phyloP scores from a whole-genome alignment of 1,140 invertebrate genomes.

The Drosophila quadrilineata region DNA sequence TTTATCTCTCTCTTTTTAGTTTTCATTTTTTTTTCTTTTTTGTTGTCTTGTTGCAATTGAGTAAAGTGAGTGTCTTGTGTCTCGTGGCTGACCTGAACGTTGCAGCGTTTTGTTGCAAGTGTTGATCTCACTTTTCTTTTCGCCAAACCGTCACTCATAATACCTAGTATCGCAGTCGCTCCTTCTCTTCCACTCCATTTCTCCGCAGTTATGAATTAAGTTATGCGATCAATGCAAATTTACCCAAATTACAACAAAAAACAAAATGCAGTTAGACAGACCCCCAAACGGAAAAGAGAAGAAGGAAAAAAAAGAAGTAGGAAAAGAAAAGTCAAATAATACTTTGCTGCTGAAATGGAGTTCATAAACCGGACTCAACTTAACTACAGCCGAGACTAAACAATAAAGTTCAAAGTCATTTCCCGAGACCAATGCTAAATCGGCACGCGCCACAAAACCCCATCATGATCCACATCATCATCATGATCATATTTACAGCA shows the following conservation, averaged over 20 bases:
- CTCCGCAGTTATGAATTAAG: conserved; percentile 67
- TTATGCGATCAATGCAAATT: conserved; percentile 72
- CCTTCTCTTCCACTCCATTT: conserved; percentile 18
- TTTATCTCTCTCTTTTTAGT: no score
- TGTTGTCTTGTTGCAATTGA: conserved; percentile 6
- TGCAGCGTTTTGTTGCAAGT: conserved; percentile 8
- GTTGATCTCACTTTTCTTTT: neutral
- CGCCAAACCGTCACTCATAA: no score
- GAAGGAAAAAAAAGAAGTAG: no score
- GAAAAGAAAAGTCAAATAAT: no score
- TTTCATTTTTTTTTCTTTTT: no score
- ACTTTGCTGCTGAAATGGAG: no score
- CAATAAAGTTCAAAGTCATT: conserved; percentile 79
- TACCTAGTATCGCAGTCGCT: conserved; percentile 12
- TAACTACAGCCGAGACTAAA: conserved; percentile 31
- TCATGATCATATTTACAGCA: neutral
- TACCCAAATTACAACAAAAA: no score
- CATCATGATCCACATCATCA: neutral
- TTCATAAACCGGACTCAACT: conserved; percentile 34
- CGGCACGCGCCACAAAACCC: conserved; percentile 63
- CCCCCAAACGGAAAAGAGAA: no score
- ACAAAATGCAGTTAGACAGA: no score
- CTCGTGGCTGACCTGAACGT: conserved; percentile 42
- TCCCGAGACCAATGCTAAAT: conserved; percentile 43
- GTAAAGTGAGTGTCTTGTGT: conserved; percentile 66